These are phyloP conservation scores for Prorops nasuta DNA, from an alignment of 1,140 invertebrate genomes.

Conservation along the genomic window DNA sequence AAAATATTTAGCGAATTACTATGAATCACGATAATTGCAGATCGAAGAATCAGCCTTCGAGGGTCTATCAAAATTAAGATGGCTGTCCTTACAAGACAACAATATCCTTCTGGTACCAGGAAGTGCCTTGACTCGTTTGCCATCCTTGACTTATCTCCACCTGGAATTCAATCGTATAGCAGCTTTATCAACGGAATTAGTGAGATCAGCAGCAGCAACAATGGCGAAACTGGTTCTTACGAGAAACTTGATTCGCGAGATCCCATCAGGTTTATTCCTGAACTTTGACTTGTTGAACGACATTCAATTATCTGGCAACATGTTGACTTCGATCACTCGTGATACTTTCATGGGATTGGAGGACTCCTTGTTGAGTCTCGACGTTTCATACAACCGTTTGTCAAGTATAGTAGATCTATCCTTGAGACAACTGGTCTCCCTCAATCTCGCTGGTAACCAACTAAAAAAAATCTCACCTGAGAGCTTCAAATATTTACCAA, in stretches of 20 bases:
- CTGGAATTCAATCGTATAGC: conserved; percentile 86
- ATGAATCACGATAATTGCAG: conserved; percentile 50
- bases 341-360: conserved; percentile 77
- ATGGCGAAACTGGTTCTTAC: conserved; percentile 69
- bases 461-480: conserved; percentile 67
- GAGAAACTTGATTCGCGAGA: conserved; percentile 82
- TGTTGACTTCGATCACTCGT: conserved; percentile 68
- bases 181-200: conserved; percentile 76
- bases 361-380: conserved; percentile 69
- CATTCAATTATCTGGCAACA: conserved; percentile 77
- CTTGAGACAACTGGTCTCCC: conserved; percentile 64
- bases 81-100: conserved; percentile 81
- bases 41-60: conserved; percentile 84
- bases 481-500: conserved; percentile 68
- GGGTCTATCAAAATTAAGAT: conserved; percentile 73
- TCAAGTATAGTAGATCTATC: conserved; percentile 65
- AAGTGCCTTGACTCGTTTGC: conserved; percentile 71
- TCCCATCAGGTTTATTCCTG: conserved; percentile 75
- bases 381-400: conserved; percentile 75
- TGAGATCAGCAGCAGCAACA: conserved; percentile 61
- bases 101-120: conserved; percentile 82
- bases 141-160: conserved; percentile 71
- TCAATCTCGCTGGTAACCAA: conserved; percentile 80
- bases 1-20: background rate
- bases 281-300: conserved; percentile 72